phyloP scores from a whole-genome alignment of 2,113 vertebrate genomes.

The Psittacus erithacus region DNA sequence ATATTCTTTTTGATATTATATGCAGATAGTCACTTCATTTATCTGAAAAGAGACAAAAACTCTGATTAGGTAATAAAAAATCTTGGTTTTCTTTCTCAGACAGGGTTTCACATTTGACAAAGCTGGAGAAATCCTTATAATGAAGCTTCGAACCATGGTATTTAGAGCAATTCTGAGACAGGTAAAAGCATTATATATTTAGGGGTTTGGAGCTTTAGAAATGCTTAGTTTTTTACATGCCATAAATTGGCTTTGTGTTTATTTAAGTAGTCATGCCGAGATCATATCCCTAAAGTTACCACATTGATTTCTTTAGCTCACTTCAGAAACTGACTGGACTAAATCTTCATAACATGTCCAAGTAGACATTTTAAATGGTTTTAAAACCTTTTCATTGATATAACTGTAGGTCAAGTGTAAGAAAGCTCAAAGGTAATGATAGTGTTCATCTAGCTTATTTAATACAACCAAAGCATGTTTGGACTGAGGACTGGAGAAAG shows the following conservation, averaged over 20 bases:
- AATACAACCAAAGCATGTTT: not conserved
- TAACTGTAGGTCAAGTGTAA: not conserved
- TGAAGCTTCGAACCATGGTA: constrained; percentile 80
- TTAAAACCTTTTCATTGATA: not conserved
- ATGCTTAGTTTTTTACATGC: not conserved
- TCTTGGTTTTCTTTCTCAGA: not conserved
- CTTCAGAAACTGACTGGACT: not conserved
- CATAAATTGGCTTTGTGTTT: not conserved
- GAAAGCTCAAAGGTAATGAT: not conserved
- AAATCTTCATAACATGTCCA: not conserved
- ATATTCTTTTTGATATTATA: not conserved
- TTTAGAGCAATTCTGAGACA: constrained; percentile 92
- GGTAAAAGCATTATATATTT: constrained; percentile 63
- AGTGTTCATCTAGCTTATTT: not conserved
- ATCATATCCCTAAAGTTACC: not conserved
- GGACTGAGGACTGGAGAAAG: not conserved
- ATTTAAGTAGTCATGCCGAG: not conserved
- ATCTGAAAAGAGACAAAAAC: not conserved
- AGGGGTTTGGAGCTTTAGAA: not conserved
- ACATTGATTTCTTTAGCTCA: not conserved
- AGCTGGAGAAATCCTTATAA: constrained; percentile 89
- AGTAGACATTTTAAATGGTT: not conserved
- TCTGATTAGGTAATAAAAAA: not conserved
- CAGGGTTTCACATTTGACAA: constrained; percentile 89
- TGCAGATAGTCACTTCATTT: not conserved